Evolutionary conservation across 2,888 invertebrate genomes (phyloP), one percentile per base, ranked within the genome.

Genomic region (Halictus quadricinctus): DNA sequence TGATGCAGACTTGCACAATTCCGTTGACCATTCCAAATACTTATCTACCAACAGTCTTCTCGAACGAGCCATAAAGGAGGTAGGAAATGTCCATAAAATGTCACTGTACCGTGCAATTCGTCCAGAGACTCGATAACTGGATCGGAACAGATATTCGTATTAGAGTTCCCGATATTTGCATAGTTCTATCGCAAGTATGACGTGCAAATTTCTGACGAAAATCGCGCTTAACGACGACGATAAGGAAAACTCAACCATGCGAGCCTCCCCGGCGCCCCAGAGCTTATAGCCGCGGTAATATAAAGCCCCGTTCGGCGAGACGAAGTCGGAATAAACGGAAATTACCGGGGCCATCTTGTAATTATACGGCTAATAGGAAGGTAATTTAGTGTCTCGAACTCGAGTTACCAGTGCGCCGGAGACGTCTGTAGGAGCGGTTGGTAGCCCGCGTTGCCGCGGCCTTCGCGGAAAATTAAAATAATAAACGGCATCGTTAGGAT

Each of bases 401-500:
- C 93, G 93, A 94, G 94, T 93, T 94, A 93, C 93, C 93, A 92
- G 91, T 88, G 85, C 88, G 86, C 84, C 87, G 83, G 86, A 73
- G 85, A 85, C 84, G 86, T 84, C 88, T 81, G 83, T 75, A 76
- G 81, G 66, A 79, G 80, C 81, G 75, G 86, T 75, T 78, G 81
- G 85, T 89, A 85, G 88, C 86, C 89, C 81, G 88, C 83, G 90
- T 87, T 86, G 86, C 86, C 83, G 78, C 87, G 88, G 91, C 86
- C 89, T 91, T 91, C 93, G 92, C 93, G 93, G 93, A 94, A 94
- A 94, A 94, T 94, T 94, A 94, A 94, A 94, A 94, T 94, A 94
- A 94, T 94, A 94, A 94, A 94, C 94, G 94, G 94, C 94, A 94
- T 94, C 94, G 94, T 94, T 94, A 94, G 94, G 94, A 94, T 94